phyloP scores from a whole-genome alignment of 1,140 invertebrate genomes.

The Papilio glaucus region DNA sequence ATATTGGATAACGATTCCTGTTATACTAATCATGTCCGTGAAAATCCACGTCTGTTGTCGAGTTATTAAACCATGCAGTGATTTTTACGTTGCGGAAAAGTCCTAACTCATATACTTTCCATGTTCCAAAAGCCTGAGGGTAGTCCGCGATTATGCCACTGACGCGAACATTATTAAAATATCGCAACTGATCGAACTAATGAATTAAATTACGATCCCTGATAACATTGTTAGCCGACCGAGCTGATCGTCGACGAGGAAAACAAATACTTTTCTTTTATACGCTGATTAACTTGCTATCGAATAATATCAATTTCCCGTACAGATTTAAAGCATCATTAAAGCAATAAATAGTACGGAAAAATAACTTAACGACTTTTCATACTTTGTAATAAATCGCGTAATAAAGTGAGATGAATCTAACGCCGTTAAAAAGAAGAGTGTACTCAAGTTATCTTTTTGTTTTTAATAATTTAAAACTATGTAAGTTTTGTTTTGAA shows the following conservation, averaged over 20 bases:
- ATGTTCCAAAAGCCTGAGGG: not conserved
- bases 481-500: no score
- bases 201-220: constrained; percentile 28
- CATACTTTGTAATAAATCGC: not conserved
- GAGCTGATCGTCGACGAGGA: constrained; percentile 30
- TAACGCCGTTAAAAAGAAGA: not conserved
- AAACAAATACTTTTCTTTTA: constrained; percentile 36
- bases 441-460: not conserved
- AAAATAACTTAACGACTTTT: not conserved
- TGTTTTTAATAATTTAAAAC: not conserved
- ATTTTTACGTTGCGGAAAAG: no score
- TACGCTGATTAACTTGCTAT: constrained; percentile 36
- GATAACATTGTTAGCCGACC: constrained; percentile 28
- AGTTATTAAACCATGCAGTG: no score
- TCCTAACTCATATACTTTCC: not conserved
- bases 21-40: no score
- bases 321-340: constrained; percentile 30
- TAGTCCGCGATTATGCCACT: not conserved
- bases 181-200: constrained; percentile 35
- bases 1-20: no score
- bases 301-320: constrained; percentile 33
- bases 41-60: no score
- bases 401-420: not conserved
- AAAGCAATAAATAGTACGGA: not conserved
- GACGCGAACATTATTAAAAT: constrained; percentile 35